phyloP scores from a whole-genome alignment of 2,113 vertebrate genomes.

The Dendropsophus ebraccatus region DNA sequence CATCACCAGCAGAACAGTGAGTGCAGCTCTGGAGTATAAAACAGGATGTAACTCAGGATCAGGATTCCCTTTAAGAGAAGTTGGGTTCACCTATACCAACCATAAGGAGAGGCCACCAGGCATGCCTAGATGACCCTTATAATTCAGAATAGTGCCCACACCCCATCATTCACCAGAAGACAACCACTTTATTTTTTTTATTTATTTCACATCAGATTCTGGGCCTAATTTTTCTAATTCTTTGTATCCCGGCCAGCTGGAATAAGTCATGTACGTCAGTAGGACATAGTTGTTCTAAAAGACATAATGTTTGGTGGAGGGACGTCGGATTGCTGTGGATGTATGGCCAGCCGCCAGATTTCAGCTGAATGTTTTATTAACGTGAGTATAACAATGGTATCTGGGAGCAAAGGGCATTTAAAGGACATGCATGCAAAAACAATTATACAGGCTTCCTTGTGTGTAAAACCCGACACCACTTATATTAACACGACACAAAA shows the following conservation, averaged over 20 bases:
- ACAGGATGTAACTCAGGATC: no score
- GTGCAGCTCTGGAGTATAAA: no score
- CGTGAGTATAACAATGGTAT: neutral
- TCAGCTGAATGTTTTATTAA: neutral
- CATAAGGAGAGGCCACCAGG: no score
- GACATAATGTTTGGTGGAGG: constrained; percentile 17
- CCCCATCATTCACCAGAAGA: neutral
- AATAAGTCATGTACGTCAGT: neutral
- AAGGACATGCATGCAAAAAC: constrained; percentile 19
- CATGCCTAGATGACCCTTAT: neutral
- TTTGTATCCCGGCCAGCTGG: neutral
- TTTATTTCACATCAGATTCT: neutral
- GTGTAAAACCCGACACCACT: neutral
- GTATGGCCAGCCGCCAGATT: constrained; percentile 1
- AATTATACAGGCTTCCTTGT: constrained; percentile 3
- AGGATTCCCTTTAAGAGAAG: no score
- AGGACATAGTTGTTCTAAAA: neutral
- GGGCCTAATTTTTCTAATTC: neutral
- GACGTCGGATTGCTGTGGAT: constrained; percentile 3
- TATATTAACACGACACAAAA: neutral
- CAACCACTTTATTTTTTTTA: neutral
- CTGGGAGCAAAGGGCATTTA: constrained; percentile 2
- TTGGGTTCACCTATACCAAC: no score
- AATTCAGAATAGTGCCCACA: neutral
- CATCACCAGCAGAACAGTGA: no score